Conservation (phyloP, 2,113 vertebrate species). For the Galemys pyrenaicus region DNA sequence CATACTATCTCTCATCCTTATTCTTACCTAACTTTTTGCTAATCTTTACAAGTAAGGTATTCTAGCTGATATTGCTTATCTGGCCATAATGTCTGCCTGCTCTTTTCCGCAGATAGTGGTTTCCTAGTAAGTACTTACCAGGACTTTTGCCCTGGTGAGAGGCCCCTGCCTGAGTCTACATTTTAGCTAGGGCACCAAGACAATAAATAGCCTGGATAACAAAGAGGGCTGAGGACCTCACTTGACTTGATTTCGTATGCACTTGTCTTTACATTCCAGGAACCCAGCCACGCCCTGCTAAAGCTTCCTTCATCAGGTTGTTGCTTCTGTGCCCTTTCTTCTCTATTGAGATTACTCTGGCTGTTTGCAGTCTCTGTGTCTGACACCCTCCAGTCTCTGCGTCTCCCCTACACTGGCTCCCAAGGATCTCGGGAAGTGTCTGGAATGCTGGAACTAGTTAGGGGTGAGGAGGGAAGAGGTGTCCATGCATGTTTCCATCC, state of each 20-base stretch:
- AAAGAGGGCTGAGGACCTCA: no score
- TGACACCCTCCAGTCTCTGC: neutral
- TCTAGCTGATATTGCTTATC: no score
- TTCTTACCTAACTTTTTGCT: no score
- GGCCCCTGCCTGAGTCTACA: no score
- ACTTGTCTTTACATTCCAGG: neutral
- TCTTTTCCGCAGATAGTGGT: no score
- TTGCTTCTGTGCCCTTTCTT: neutral
- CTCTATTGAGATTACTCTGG: neutral
- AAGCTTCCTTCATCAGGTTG: neutral
- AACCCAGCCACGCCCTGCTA: neutral
- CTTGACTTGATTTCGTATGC: neutral
- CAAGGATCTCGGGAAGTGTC: neutral
- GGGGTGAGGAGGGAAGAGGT: neutral
- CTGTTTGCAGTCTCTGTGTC: neutral
- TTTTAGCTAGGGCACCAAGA: no score
- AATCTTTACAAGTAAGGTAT: no score
- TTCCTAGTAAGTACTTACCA: no score
- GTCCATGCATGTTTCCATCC: rapidly evolving
- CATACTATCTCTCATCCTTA: no score
- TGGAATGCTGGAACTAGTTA: neutral
- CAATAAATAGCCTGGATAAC: no score
- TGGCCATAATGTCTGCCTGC: no score
- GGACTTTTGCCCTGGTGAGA: no score
- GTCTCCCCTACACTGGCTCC: neutral